Evolutionary conservation across 2,113 vertebrate species (phyloP).

Genomic region (Aegotheles bennettii): DNA sequence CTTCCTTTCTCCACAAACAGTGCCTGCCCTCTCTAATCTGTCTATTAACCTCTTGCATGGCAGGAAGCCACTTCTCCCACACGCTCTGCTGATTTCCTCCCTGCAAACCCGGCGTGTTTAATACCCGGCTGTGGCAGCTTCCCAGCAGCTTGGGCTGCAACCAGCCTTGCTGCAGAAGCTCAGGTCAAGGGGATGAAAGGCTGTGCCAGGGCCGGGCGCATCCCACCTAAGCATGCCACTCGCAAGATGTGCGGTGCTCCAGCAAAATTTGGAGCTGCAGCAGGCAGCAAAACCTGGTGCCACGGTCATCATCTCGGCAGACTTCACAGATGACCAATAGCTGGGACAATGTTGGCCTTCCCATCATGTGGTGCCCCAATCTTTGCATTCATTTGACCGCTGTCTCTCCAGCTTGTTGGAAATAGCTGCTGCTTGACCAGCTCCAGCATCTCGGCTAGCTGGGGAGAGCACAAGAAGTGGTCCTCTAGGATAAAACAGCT

Average conservation of each 20-base stretch:
- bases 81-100: neutral
- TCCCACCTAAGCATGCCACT: neutral
- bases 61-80: conserved; percentile 43
- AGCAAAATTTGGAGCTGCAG: neutral
- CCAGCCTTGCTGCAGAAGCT: neutral
- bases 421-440: neutral
- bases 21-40: conserved; percentile 35
- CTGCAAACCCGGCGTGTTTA: neutral
- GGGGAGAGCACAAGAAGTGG: neutral
- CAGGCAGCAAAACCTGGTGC: neutral
- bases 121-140: neutral
- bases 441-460: neutral
- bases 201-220: rapidly evolving
- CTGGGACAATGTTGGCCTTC: rapidly evolving
- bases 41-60: conserved; percentile 35
- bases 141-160: neutral
- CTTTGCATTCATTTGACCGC: neutral
- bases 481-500: neutral
- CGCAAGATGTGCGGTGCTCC: rapidly evolving
- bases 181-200: neutral
- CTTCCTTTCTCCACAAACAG: neutral
- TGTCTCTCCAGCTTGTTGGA: neutral
- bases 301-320: neutral
- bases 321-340: neutral
- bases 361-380: neutral